Evolutionary conservation across 1,140 invertebrate species (phyloP).

Genomic region (Philaenus spumarius): DNA sequence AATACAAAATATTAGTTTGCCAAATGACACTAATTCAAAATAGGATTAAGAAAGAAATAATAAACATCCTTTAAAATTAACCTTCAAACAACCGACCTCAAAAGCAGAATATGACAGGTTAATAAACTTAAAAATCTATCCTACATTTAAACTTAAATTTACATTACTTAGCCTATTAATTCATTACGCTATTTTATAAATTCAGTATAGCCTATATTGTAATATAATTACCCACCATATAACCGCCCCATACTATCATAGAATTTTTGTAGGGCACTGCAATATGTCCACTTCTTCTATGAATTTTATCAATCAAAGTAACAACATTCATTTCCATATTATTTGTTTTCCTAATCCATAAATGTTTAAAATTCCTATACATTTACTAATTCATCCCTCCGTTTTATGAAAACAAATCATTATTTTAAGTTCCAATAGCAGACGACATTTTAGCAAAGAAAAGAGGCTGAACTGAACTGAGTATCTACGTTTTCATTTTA

Average conservation of each 20-base stretch:
- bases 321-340: neutral
- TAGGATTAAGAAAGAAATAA: too few species aligned
- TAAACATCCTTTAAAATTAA: neutral
- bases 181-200: neutral
- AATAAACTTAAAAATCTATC: neutral
- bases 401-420: too few species aligned
- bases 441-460: too few species aligned
- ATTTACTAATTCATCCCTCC: too few species aligned
- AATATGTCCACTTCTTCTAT: slow-evolving; percentile 33
- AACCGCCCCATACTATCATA: slow-evolving; percentile 40
- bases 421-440: too few species aligned
- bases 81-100: neutral
- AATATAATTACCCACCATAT: slow-evolving; percentile 31
- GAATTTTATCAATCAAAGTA: slow-evolving; percentile 17
- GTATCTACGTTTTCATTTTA: too few species aligned
- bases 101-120: neutral
- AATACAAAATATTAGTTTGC: too few species aligned
- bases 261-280: slow-evolving; percentile 31
- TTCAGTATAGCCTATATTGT: neutral
- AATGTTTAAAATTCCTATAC: too few species aligned
- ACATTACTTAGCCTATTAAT: neutral
- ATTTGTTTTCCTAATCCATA: too few species aligned
- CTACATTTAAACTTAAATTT: neutral
- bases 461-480: too few species aligned
- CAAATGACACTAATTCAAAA: too few species aligned